These are phyloP conservation scores for Tridacna crocea DNA, from an alignment of 2,888 invertebrate genomes.

Conservation along the genomic window DNA sequence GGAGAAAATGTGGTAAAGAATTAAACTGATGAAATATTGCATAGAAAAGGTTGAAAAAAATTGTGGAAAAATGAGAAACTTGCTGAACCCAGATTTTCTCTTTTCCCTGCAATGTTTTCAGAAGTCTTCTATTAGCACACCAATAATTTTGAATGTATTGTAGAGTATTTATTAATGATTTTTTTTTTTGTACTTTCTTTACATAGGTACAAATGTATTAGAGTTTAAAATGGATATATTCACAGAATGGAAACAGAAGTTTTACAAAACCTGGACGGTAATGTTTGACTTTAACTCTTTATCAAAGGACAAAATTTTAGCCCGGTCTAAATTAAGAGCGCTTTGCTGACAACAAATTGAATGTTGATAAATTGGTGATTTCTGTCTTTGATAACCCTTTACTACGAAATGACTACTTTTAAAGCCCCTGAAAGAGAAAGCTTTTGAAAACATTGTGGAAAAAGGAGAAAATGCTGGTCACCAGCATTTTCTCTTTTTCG, in stretches of 20 bases:
- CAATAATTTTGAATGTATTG: not conserved
- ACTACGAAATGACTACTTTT: too few relatives aligned
- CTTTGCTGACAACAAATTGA: not conserved
- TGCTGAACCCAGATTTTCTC: not conserved
- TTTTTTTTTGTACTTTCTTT: too few relatives aligned
- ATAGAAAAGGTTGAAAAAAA: not conserved
- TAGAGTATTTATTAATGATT: too few relatives aligned
- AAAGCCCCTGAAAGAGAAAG: too few relatives aligned
- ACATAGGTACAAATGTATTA: constrained; percentile 65
- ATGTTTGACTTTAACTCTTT: constrained; percentile 12
- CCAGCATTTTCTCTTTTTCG: not conserved
- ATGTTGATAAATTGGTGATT: not conserved
- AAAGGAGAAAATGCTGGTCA: not conserved
- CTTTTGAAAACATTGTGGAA: not conserved
- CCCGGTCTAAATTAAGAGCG: not conserved
- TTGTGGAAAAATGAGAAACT: not conserved
- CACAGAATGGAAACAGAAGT: constrained; percentile 66
- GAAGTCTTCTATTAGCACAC: not conserved
- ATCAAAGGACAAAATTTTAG: not conserved
- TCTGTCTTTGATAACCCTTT: not conserved
- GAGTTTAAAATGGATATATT: constrained; percentile 62
- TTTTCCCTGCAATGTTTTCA: not conserved
- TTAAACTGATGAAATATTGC: too few relatives aligned
- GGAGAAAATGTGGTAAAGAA: too few relatives aligned
- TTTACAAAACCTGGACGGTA: constrained; percentile 64